phyloP scores from a whole-genome alignment of 2,797 vertebrate species.

The Micropoecilia bifurca region DNA sequence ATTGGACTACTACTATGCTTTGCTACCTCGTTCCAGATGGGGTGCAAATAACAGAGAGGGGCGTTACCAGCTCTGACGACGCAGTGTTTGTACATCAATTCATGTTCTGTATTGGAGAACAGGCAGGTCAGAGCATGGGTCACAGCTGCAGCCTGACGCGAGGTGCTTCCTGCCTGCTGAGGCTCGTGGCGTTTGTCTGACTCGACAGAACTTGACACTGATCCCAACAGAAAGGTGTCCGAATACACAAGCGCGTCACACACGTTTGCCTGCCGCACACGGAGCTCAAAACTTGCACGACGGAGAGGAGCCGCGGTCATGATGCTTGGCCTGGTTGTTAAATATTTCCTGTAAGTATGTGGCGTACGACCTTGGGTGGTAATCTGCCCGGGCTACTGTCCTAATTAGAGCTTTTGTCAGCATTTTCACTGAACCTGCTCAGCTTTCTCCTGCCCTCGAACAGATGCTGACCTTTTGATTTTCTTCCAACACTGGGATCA shows the following conservation, averaged over 20 bases:
- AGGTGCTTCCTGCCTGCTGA: not conserved
- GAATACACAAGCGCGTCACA: not conserved
- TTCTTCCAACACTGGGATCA: slow-evolving; percentile 54
- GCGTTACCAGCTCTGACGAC: not conserved
- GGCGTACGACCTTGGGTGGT: slow-evolving; percentile 50
- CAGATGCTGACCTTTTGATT: slow-evolving; percentile 73
- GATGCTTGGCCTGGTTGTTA: not conserved
- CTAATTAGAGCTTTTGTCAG: slow-evolving; percentile 46
- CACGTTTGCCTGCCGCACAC: not conserved
- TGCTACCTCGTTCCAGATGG: not conserved
- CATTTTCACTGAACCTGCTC: slow-evolving; percentile 62
- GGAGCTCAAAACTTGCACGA: not conserved
- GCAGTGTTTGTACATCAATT: not conserved
- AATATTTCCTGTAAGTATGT: slow-evolving; percentile 13
- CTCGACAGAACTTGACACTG: not conserved
- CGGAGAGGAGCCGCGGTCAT: not conserved
- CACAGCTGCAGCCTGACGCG: not conserved
- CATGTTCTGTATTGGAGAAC: not conserved
- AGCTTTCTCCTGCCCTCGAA: slow-evolving; percentile 41
- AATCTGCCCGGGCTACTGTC: slow-evolving; percentile 31
- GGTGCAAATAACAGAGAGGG: not conserved
- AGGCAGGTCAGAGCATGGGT: not conserved
- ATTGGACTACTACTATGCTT: too few relatives aligned
- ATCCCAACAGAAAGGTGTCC: not conserved
- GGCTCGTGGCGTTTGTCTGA: not conserved